phyloP scores from a whole-genome alignment of 2,888 invertebrate species.

The Drosophila monieri region DNA sequence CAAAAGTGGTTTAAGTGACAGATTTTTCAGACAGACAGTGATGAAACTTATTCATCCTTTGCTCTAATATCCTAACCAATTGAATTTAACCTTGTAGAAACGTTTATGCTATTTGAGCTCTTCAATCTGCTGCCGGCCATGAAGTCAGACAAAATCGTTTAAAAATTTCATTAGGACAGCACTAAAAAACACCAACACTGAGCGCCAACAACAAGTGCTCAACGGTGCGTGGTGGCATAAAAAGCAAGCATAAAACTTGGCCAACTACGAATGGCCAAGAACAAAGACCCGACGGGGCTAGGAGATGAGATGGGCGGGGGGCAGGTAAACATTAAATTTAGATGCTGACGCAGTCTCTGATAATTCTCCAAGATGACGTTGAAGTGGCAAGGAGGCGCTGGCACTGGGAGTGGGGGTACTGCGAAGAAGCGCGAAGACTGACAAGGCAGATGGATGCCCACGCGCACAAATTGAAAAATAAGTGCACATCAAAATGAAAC shows the following conservation, averaged over 20 bases:
- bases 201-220: constrained; percentile 27
- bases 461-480: constrained; percentile 66
- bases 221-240: constrained; percentile 63
- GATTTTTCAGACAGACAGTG: too few species aligned
- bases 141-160: constrained; percentile 41
- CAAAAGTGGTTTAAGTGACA: too few species aligned
- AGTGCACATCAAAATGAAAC: constrained; percentile 60
- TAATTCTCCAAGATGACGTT: constrained; percentile 46
- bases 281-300: constrained; percentile 27
- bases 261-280: constrained; percentile 41
- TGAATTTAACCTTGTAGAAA: constrained; percentile 31
- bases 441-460: constrained; percentile 41
- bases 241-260: constrained; percentile 56
- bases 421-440: constrained; percentile 18
- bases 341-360: constrained; percentile 49
- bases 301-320: background rate
- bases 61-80: constrained; percentile 4
- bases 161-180: constrained; percentile 54
- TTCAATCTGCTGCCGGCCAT: constrained; percentile 31
- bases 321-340: constrained; percentile 37
- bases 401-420: background rate
- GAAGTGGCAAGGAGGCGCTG: constrained; percentile 19
- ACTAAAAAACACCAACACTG: constrained; percentile 31
- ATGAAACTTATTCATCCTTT: too few species aligned
- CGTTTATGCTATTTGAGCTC: constrained; percentile 8